Conservation (phyloP, 2,888 invertebrate genomes). For the Nomada lathburiana region DNA sequence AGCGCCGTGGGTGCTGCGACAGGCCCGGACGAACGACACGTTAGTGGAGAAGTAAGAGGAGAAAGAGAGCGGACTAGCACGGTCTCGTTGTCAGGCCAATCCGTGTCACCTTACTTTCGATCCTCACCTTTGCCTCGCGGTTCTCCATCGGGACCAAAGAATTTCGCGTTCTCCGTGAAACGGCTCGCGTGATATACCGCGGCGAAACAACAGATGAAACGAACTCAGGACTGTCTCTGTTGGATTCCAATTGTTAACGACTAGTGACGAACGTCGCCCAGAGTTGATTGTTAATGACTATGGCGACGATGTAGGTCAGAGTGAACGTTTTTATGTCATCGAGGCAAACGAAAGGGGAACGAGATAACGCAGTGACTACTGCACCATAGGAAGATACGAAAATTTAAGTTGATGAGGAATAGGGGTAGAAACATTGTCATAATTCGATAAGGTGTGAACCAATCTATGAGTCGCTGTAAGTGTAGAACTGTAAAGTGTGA, state of each 20-base stretch:
- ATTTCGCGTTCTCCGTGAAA: conserved; percentile 44
- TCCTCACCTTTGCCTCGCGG: conserved; percentile 55
- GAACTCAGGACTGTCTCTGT: not conserved
- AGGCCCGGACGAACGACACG: conserved; percentile 38
- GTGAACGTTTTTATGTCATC: too few species aligned
- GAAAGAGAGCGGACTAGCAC: conserved; percentile 41
- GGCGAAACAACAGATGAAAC: not conserved
- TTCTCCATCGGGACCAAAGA: conserved; percentile 6
- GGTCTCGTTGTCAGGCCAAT: conserved; percentile 55
- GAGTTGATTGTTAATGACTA: too few species aligned
- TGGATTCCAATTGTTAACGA: not conserved
- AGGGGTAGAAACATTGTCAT: too few species aligned
- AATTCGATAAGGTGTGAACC: too few species aligned
- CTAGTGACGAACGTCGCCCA: too few species aligned
- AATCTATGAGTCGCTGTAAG: too few species aligned
- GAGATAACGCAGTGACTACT: too few species aligned
- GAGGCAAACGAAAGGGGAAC: too few species aligned
- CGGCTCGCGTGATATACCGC: conserved; percentile 50
- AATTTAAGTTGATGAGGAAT: too few species aligned
- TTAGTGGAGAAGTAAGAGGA: conserved; percentile 15
- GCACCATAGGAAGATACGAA: too few species aligned
- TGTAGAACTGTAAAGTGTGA: too few species aligned
- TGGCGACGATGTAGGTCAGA: too few species aligned
- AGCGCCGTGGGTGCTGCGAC: conserved; percentile 71
- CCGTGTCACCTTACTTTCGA: conserved; percentile 70